Conservation (phyloP, 2,888 invertebrate genomes). For the Caradrina clavipalpis region DNA sequence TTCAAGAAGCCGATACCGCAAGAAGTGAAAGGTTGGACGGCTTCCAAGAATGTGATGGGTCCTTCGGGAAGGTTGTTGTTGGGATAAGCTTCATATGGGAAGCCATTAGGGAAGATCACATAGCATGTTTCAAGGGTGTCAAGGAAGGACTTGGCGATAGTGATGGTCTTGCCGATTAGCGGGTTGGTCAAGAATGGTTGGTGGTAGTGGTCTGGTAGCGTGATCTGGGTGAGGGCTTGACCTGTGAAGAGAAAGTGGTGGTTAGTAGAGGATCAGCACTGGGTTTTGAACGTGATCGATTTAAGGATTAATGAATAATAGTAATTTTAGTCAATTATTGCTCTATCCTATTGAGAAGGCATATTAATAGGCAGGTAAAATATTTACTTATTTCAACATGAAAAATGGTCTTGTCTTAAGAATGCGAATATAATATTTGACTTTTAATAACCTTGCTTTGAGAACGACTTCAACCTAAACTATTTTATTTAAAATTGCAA, state of each 20-base stretch:
- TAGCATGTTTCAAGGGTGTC: constrained; percentile 43
- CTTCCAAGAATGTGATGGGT: constrained; percentile 21
- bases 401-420: too few species aligned
- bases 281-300: neutral
- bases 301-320: too few species aligned
- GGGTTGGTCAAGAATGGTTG: constrained; percentile 35
- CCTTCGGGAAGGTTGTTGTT: constrained; percentile 43
- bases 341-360: too few species aligned
- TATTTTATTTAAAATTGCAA: too few species aligned
- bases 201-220: constrained; percentile 27
- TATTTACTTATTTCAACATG: too few species aligned
- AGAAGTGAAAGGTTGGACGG: constrained; percentile 43
- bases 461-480: too few species aligned
- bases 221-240: constrained; percentile 39
- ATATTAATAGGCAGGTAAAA: neutral
- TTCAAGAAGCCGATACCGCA: constrained; percentile 44
- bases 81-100: constrained; percentile 43
- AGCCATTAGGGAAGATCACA: constrained; percentile 47
- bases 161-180: constrained; percentile 31
- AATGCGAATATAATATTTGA: too few species aligned
- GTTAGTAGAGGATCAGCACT: neutral
- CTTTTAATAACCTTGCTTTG: too few species aligned
- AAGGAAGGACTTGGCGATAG: constrained; percentile 45
- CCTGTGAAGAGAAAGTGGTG: constrained; percentile 20
- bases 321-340: too few species aligned